Conservation (phyloP, 2,888 invertebrate species). For the Pterostichus madidus region DNA sequence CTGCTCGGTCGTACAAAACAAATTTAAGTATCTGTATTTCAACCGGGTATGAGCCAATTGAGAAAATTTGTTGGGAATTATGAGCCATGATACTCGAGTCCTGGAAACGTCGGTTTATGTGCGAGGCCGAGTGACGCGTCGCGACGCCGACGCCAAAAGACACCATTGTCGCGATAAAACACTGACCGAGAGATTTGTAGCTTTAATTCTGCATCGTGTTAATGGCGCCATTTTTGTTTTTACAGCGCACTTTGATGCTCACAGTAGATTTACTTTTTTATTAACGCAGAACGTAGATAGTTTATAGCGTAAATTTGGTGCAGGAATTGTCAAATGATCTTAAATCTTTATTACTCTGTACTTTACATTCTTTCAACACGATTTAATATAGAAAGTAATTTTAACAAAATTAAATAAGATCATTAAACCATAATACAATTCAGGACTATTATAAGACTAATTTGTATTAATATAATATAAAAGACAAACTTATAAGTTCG, state of each 20-base stretch:
- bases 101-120: constrained; percentile 30
- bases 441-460: too few species aligned
- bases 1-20: too few species aligned
- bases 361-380: too few species aligned
- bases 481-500: too few species aligned
- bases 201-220: constrained; percentile 52
- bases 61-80: neutral
- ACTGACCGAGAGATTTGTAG: constrained; percentile 54
- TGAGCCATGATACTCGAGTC: neutral
- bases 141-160: neutral
- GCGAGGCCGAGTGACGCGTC: constrained; percentile 19
- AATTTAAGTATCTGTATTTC: too few species aligned
- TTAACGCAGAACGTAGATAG: constrained; percentile 27
- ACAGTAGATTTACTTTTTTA: constrained; percentile 52
- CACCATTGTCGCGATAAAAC: constrained; percentile 42
- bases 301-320: constrained; percentile 20
- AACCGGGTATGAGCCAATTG: too few species aligned
- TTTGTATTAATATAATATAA: too few species aligned
- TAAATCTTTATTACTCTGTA: constrained; percentile 8
- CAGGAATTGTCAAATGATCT: constrained; percentile 12
- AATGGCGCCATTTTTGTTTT: constrained; percentile 49
- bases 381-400: too few species aligned
- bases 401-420: too few species aligned
- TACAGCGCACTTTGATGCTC: constrained; percentile 32
- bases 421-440: too few species aligned